Base-by-base conservation (phyloP, 2,113 vertebrate species). In the Periophthalmodon schlosseri region DNA sequence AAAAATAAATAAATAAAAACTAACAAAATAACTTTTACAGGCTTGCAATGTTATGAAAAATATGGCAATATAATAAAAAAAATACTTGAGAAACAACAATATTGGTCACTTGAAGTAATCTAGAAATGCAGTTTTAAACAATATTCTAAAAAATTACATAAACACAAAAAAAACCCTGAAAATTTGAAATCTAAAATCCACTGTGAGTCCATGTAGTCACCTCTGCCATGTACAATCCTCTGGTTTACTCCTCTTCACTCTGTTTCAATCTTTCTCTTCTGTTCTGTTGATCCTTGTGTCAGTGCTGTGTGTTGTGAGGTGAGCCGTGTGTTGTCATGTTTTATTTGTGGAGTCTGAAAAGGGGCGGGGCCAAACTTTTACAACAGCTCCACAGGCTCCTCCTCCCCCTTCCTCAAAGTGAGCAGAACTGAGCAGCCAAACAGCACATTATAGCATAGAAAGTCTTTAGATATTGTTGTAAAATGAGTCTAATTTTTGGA, bases 171-270 rank as follows among this genome's bases (percentile, higher is more conserved):
- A 28, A 28, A 28, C 1, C 3, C 28, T 28, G 28, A 28, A 28
- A 28, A n/a, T 0, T 13, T 15, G 6, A 2, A 36, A 56, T 18
- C 73, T 86, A 69, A 58, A 58, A 58, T 14, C 21, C 56, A 13
- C 1, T 13, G 23, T 28, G 28, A 60, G 13, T 60, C 57, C 57
- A 7, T 24, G 57, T 28, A 15, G 47, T 93, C 85, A 94, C 93
- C 93, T 94, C 89, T 89, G 92, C 93, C 94, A 94, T 94, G 92
- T 87, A 93, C 87, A 84, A 65, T 85, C 68, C 75, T 69, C 13
- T 28, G 0, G 13, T 60, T 28, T 60, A 24, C 4, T 60, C 23
- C 57, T 36, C 1, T 74, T 33, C 36, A 13, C 15, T 80, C 52
- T 63, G 78, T 33, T 68, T 6, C 36, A n/a, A n/a, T 39, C 5